Conservation (phyloP, 2,113 vertebrate genomes). For the Lampris incognitus region DNA sequence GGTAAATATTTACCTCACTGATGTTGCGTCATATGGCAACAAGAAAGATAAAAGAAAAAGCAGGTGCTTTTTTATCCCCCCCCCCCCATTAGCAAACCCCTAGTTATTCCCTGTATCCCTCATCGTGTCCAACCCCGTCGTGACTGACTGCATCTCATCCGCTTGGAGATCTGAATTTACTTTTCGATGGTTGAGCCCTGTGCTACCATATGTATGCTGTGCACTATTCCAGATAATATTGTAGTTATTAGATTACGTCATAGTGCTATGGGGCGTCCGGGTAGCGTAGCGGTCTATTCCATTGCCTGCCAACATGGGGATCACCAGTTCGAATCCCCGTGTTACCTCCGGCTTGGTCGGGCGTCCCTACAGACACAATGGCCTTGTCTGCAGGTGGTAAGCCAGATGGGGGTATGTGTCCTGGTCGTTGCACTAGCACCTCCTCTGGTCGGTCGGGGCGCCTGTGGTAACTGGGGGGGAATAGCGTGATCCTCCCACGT, state of each 20-base stretch:
- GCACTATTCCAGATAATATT: not conserved
- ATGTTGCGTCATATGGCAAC: constrained; percentile 14
- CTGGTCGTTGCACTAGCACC: too few relatives aligned
- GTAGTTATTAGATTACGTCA: constrained; percentile 21
- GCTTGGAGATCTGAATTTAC: constrained; percentile 12
- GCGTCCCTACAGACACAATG: too few relatives aligned
- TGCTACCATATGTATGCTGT: not conserved
- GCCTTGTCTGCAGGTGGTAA: too few relatives aligned
- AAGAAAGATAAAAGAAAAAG: not conserved
- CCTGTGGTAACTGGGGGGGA: too few relatives aligned
- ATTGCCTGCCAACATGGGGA: too few relatives aligned
- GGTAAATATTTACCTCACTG: constrained; percentile 4
- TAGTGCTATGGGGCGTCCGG: not conserved
- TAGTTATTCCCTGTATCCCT: not conserved
- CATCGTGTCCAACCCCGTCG: not conserved
- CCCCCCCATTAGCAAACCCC: not conserved
- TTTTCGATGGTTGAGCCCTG: constrained; percentile 19
- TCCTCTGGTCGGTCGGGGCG: too few relatives aligned
- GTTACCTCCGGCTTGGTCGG: too few relatives aligned
- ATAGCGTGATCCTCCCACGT: too few relatives aligned
- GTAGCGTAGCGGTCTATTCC: too few relatives aligned
- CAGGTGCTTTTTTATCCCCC: not conserved
- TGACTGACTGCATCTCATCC: not conserved
- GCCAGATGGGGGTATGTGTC: too few relatives aligned
- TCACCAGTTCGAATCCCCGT: too few relatives aligned